Evolutionary conservation across 2,888 invertebrate genomes (phyloP), one percentile per base, ranked within the genome.

Genomic region (Cephus runcator): DNA sequence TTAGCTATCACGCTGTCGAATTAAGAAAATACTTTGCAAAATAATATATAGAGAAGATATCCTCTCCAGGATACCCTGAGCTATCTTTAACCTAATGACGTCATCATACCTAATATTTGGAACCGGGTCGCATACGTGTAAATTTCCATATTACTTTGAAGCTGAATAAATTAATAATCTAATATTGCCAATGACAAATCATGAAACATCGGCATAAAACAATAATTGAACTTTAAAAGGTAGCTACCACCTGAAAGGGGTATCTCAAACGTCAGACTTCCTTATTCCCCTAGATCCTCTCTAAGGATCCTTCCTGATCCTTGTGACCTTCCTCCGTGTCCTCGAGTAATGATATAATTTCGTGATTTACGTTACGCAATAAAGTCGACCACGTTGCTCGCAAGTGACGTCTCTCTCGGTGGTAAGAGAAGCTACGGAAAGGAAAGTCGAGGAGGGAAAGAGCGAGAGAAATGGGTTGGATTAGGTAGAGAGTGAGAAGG

Each of bases 341-440:
- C 34, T 1, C 35, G 35, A 73, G 74, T 35, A 34, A n/a, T 34
- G 23, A 73, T 15, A 73, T 73, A 73, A 73, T 73, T 73, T 73
- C 74, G 34, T 73, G 74, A 73, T 73, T 73, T 15, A 73, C 34
- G 74, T 35, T 34, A 6, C 74, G 35, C 74, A 34, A 34, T 73
- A 73, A 34, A 34, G 34, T 33, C 31, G 12, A 4, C 73, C 23
- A 30, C 34, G 11, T 34, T n/a, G 4, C 74, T n/a, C n/a, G 74
- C n/a, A 12, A 34, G 74, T 30, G 74, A 35, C 15, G 34, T 71
- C 74, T 73, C 74, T 12, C 35, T 6, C 34, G n/a, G 23, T 3
- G 23, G 35, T 15, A 23, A 34, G 33, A 15, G 34, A 31, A 74
- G 31, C 34, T 12, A 33, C 9, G 35, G 15, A 1, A 69, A 76